Conservation (phyloP, 64 coral and sea anemone species). For the Montipora sp. region DNA sequence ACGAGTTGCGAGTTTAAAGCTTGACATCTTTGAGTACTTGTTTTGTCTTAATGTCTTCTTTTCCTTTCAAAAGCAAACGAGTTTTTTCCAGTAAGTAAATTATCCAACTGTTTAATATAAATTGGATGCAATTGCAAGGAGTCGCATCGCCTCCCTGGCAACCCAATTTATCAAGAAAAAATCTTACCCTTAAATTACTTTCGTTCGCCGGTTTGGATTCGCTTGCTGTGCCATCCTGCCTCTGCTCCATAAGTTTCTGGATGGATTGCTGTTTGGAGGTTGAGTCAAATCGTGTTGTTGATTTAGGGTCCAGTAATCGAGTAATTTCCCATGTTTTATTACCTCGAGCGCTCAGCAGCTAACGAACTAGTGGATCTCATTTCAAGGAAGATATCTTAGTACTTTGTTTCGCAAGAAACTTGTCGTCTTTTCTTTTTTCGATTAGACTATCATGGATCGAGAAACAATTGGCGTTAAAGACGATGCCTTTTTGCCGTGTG, state of each 20-base stretch:
- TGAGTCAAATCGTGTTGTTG: too few relatives aligned
- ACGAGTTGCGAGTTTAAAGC: neutral
- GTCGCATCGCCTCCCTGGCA: neutral
- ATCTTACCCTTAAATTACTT: neutral
- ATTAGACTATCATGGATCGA: neutral
- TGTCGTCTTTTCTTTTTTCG: neutral
- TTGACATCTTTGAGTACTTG: constrained; percentile 9
- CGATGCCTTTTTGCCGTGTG: neutral
- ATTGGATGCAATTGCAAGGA: neutral
- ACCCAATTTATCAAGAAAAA: neutral
- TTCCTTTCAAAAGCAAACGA: neutral
- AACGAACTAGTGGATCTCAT: neutral
- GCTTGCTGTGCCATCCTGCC: too few relatives aligned
- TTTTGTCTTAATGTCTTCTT: neutral
- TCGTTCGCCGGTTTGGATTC: too few relatives aligned
- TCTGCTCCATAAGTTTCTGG: too few relatives aligned
- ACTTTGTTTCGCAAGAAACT: neutral
- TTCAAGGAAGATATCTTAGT: neutral
- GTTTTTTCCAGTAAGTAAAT: neutral
- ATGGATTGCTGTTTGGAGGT: too few relatives aligned
- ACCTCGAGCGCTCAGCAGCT: neutral
- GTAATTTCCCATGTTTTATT: too few relatives aligned
- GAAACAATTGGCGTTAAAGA: neutral
- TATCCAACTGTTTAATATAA: neutral
- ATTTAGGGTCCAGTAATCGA: too few relatives aligned